Conservation (phyloP, 2,797 vertebrate species). For the Myiotriccus ornatus region DNA sequence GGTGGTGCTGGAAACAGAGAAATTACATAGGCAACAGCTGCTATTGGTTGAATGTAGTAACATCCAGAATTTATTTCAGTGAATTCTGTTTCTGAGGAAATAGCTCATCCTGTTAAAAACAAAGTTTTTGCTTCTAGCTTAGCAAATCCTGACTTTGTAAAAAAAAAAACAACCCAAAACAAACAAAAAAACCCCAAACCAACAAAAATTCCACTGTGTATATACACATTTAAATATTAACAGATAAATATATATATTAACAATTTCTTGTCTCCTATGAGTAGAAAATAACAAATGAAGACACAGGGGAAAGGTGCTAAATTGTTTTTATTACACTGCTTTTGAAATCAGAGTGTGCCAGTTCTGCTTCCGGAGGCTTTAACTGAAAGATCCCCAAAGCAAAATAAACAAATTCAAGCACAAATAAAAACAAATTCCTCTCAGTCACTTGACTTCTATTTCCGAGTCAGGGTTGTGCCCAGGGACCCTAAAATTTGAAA, state of each 20-base stretch:
- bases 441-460: constrained; percentile 2
- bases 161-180: neutral
- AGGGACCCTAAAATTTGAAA: constrained; percentile 1
- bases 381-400: constrained; percentile 9
- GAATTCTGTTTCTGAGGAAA: neutral
- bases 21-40: neutral
- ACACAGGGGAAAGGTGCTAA: neutral
- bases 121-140: neutral
- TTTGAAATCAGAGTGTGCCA: constrained; percentile 21
- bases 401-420: constrained; percentile 41
- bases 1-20: neutral
- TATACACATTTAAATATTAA: neutral
- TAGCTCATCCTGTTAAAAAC: neutral
- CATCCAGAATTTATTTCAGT: neutral
- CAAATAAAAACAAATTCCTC: constrained; percentile 22
- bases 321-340: constrained; percentile 44
- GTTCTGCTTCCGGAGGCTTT: constrained; percentile 33
- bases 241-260: neutral
- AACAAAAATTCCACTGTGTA: neutral
- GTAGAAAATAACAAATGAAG: neutral
- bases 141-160: neutral
- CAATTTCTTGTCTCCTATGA: neutral
- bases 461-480: neutral
- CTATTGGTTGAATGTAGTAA: neutral
- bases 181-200: neutral